Evolutionary conservation across 2,888 invertebrate genomes (phyloP).

Genomic region (Panorpa germanica): DNA sequence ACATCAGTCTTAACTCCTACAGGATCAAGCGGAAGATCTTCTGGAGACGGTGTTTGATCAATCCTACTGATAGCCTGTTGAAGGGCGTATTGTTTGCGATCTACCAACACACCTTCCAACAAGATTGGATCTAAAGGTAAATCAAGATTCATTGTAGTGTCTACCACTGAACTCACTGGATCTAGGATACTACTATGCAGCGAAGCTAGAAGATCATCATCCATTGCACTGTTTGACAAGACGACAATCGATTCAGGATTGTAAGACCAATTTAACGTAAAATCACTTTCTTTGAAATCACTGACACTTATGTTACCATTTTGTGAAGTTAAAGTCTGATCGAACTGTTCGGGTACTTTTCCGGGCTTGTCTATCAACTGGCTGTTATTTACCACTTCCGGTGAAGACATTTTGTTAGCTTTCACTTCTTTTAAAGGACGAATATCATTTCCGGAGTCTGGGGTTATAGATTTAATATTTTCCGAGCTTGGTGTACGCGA

Average conservation of each 20-base stretch:
- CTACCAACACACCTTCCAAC: constrained; percentile 13
- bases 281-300: too few species aligned
- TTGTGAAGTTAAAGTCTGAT: too few species aligned
- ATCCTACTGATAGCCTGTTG: constrained; percentile 31
- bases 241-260: too few species aligned
- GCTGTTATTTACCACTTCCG: too few species aligned
- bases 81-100: constrained; percentile 10
- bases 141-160: constrained; percentile 32
- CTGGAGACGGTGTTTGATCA: constrained; percentile 70
- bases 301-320: too few species aligned
- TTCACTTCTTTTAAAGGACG: too few species aligned
- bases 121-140: constrained; percentile 22
- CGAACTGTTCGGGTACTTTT: too few species aligned
- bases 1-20: constrained; percentile 41
- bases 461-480: constrained; percentile 16
- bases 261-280: too few species aligned
- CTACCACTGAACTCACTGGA: constrained; percentile 31
- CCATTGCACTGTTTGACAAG: constrained; percentile 26
- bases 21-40: constrained; percentile 66
- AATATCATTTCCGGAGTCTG: constrained; percentile 12
- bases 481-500: constrained; percentile 35
- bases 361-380: too few species aligned
- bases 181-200: constrained; percentile 38
- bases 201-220: constrained; percentile 42
- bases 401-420: too few species aligned